These are phyloP conservation scores for Carassius carassius DNA, from an alignment of 2,113 vertebrate species.

Conservation along the genomic window DNA sequence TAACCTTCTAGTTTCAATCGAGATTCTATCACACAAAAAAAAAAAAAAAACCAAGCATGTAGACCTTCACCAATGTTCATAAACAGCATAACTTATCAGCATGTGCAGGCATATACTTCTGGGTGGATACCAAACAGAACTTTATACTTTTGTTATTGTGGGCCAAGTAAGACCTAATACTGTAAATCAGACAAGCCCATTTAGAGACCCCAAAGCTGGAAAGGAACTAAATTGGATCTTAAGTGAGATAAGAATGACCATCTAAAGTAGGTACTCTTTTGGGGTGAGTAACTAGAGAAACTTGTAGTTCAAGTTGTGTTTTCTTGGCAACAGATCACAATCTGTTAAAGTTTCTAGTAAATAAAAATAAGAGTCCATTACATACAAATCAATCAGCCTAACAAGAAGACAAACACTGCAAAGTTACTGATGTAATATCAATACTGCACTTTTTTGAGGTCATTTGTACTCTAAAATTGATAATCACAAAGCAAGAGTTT, in stretches of 20 bases:
- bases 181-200: slow-evolving; percentile 20
- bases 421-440: background rate
- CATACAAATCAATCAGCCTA: background rate
- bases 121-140: background rate
- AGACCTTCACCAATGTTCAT: background rate
- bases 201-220: slow-evolving; percentile 15
- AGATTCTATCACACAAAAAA: background rate
- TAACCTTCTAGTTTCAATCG: background rate
- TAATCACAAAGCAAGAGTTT: background rate
- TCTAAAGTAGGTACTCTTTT: background rate
- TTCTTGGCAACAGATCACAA: slow-evolving; percentile 6
- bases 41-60: background rate
- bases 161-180: slow-evolving; percentile 13
- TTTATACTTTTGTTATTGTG: background rate
- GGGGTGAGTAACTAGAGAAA: background rate
- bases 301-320: background rate
- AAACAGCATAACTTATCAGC: background rate
- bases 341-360: slow-evolving; percentile 6
- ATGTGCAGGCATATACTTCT: slow-evolving; percentile 16
- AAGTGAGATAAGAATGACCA: slow-evolving; percentile 2
- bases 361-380: background rate
- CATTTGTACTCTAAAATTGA: background rate
- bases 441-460: background rate
- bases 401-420: background rate
- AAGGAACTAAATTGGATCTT: slow-evolving; percentile 39